Evolutionary conservation across 1,140 invertebrate species (phyloP), one percentile per base, ranked within the genome.

Genomic region (Colletes latitarsis): DNA sequence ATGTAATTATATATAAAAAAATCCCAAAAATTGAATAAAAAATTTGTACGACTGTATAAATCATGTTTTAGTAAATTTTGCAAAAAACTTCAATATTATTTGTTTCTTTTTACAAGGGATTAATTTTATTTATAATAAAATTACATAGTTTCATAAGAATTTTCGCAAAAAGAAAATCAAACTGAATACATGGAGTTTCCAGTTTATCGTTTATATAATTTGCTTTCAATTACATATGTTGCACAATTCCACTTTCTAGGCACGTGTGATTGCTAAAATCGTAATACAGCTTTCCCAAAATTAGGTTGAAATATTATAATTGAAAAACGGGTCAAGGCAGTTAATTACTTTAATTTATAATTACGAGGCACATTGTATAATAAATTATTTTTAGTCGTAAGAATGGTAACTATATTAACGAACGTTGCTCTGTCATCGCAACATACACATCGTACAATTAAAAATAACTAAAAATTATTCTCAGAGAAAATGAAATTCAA

Each of bases 171-270:
- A 30, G 2, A 30, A 30, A 64, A 43, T 64, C 53, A 64, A 73
- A 64, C 19, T 69, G 57, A 62, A 73, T 41, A 64, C 8, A 57
- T 46, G 30, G 9, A 43, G 43, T 17, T 58, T 46, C 6, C 19
- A 43, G 4, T 77, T 66, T 70, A 14, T 55, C 15, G 57, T 55
- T 57, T 60, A 9, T 75, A 62, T 14, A 17, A 69, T 62, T 46
- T 63, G 3, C 21, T 53, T 77, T 81, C 46, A 46, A 69, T 77
- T 78, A 77, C 30, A 77, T 58, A 41, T 77, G 66, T 77, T 66
- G 21, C 43, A 58, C 75, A 82, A 82, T 82, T 82, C 80, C 75
- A 77, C 4, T 21, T 77, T 70, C 17, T 64, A 77, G 66, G 74
- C 79, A 81, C 79, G 5, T 21, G 41, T 53, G 41, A 60, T 77